Evolutionary conservation across 1,140 invertebrate genomes (phyloP).

Genomic region (Arion vulgaris): DNA sequence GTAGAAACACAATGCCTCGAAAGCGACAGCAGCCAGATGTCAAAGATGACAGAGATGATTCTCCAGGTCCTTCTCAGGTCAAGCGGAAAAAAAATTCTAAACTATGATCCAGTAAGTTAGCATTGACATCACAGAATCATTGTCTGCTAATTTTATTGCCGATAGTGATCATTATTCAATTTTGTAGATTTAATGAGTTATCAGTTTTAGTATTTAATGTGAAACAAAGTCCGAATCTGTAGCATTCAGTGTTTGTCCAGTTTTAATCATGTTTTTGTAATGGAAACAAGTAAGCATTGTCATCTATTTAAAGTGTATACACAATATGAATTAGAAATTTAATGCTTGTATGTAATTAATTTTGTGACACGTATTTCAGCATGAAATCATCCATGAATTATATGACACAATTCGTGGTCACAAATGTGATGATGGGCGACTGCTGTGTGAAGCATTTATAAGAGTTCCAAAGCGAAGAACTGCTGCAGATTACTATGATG

Average conservation of each 20-base stretch:
- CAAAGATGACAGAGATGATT: constrained; percentile 55
- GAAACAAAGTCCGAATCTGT: too few relatives aligned
- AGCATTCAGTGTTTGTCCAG: too few relatives aligned
- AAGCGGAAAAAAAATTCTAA: constrained; percentile 60
- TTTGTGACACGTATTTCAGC: constrained; percentile 50
- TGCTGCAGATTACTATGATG: constrained; percentile 75
- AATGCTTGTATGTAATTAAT: neutral
- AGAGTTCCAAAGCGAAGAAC: constrained; percentile 87
- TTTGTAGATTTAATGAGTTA: too few relatives aligned
- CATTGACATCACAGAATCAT: too few relatives aligned
- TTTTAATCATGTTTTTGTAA: too few relatives aligned
- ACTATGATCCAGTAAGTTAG: constrained; percentile 68
- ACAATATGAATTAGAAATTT: too few relatives aligned
- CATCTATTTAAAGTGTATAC: too few relatives aligned
- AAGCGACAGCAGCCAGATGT: constrained; percentile 46
- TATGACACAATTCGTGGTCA: constrained; percentile 92
- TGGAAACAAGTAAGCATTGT: too few relatives aligned
- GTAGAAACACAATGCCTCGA: constrained; percentile 40
- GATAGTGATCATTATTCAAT: too few relatives aligned
- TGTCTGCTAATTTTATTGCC: too few relatives aligned
- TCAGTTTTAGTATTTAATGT: too few relatives aligned
- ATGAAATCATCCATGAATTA: constrained; percentile 90
- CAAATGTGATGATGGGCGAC: constrained; percentile 91
- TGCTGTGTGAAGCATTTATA: constrained; percentile 95
- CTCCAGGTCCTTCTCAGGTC: constrained; percentile 48